These are phyloP conservation scores for Parnassius orleans DNA, from an alignment of 2,888 invertebrate genomes.

Conservation along the genomic window DNA sequence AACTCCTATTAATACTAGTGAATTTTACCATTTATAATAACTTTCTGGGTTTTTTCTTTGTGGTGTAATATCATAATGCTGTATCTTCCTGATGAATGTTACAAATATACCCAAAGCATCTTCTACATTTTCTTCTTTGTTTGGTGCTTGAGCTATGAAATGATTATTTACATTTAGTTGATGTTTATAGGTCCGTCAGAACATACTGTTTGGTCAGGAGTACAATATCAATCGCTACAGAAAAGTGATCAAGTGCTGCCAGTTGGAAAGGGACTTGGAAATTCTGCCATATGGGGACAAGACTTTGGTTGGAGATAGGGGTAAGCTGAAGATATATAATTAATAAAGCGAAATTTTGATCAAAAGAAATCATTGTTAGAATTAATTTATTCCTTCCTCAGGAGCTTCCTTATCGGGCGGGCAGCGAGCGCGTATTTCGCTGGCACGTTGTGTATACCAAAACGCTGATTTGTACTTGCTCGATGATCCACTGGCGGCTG, in stretches of 20 bases:
- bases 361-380: no score
- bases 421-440: slow-evolving; percentile 82
- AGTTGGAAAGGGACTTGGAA: slow-evolving; percentile 82
- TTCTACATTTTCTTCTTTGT: no score
- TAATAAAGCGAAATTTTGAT: no score
- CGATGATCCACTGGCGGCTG: slow-evolving; percentile 82
- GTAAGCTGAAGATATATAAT: slow-evolving; percentile 37
- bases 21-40: no score
- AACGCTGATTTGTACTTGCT: slow-evolving; percentile 83
- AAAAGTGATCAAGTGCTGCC: slow-evolving; percentile 80
- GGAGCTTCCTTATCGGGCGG: slow-evolving; percentile 85
- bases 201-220: slow-evolving; percentile 87
- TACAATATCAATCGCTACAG: slow-evolving; percentile 79
- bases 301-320: slow-evolving; percentile 85
- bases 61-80: no score
- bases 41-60: no score
- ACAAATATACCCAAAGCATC: no score
- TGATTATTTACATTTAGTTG: no score
- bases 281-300: slow-evolving; percentile 83
- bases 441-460: slow-evolving; percentile 81
- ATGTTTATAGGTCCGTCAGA: slow-evolving; percentile 82
- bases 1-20: no score
- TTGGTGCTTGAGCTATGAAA: no score
- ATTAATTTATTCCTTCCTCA: slow-evolving; percentile 30
- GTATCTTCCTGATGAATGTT: no score